Evolutionary conservation across 1,140 invertebrate species (phyloP).

Genomic region (Matsumurasca onukii): DNA sequence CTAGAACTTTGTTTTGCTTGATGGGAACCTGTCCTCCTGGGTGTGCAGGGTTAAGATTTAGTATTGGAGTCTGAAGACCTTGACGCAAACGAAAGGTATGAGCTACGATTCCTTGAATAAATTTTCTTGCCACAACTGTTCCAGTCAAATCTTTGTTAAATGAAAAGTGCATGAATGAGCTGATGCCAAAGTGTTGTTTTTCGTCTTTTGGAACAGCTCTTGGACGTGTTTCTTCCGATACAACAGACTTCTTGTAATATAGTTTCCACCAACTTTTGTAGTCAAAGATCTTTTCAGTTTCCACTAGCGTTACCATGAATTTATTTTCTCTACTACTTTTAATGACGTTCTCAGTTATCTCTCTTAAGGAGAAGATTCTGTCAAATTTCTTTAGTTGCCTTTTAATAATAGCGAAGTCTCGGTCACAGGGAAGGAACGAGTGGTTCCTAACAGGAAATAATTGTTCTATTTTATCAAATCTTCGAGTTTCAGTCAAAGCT

Average conservation of each 20-base stretch:
- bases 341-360: constrained; percentile 28
- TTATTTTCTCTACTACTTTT: constrained; percentile 22
- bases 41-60: constrained; percentile 7
- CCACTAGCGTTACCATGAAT: constrained; percentile 17
- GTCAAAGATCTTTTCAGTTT: constrained; percentile 27
- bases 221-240: constrained; percentile 21
- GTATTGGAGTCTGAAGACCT: constrained; percentile 1
- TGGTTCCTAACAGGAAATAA: constrained; percentile 34
- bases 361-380: constrained; percentile 28
- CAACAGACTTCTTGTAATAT: constrained; percentile 23
- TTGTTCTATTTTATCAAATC: constrained; percentile 33
- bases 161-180: constrained; percentile 21
- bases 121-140: constrained; percentile 3
- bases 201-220: constrained; percentile 15
- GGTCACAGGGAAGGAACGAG: constrained; percentile 36
- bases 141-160: constrained; percentile 3
- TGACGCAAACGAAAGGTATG: constrained; percentile 22
- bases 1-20: constrained; percentile 14
- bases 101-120: constrained; percentile 23
- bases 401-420: constrained; percentile 36
- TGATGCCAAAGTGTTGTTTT: constrained; percentile 24
- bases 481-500: constrained; percentile 14
- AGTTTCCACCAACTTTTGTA: constrained; percentile 32
- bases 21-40: constrained; percentile 27
- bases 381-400: constrained; percentile 21